Base-by-base conservation (phyloP, 2,888 invertebrate species). In the Trichogramma dendrolimi region DNA sequence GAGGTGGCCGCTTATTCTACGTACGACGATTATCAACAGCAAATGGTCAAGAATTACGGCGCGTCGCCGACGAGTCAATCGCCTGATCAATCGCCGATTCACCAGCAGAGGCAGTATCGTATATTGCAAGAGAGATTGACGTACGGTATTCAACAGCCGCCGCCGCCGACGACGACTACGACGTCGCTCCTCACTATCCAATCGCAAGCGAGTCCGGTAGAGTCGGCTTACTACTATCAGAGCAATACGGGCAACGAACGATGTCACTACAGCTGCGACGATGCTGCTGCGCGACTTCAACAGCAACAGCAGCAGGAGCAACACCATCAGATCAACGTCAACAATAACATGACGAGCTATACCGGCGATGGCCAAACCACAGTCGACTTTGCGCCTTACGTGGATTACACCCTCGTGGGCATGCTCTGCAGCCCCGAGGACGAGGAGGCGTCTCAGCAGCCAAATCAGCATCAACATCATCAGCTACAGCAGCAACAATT, bases 331-430 rank as follows among this genome's bases (percentile, higher is more conserved):
- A 40, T 40, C 14, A 8, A 5, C 7, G 5, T 48, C 4, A 61
- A 55, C 27, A 48, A 14, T 8, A 6, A 60, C 61, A 39, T 70
- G 69, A 27, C 27, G 2, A n/a, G 66, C 68, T 58, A 49, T 64
- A 7, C 54, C 59, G 40, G 61, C 61, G 39, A 59, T 66, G 5
- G 58, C 38, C 4, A 55, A 62, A 7, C 47, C 27, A 27, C 27
- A 2, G 27, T 78, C 6, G 78, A 78, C 44, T 40, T 77, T 14
- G 76, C 78, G 4, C 72, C 76, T 0, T 79, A 75, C 55, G 75
- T 79, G 1, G 79, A 79, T 64, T 79, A 79, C 60, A 78, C 79
- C 0, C 69, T 79, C 11, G 76, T 79, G 2, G 78, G 79, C 1
- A 78, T 79, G 79, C 66, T 78, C 5, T 79, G 76, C 67, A 76